Evolutionary conservation across 2,797 vertebrate genomes (phyloP), one percentile per base, ranked within the genome.

Genomic region (Gadopsis bispinosus): DNA sequence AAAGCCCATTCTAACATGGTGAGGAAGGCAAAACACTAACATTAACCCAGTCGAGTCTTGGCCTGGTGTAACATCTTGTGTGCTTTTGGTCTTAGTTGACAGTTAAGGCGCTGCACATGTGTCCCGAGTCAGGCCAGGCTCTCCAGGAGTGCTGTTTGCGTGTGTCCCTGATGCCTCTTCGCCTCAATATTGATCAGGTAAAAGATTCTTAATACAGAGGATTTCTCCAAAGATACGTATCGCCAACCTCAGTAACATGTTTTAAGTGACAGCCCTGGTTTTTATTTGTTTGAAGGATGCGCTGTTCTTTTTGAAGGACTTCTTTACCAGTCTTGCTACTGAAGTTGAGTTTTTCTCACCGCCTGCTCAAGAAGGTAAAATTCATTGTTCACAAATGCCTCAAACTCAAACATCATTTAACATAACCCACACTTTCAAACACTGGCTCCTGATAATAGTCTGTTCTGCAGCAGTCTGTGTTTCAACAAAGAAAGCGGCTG

Each of bases 1-100:
- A 99, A 99, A 94, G 97, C 98, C 0, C 98, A 98, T 90, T 99
- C 98, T 58, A 99, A 98, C 91, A 99, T 99, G 98, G 98, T 99
- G 86, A 91, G 86, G 7, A 50, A 31, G 29, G 17, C 45, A 19
- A 7, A 31, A 33, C 2, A 16, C n/a, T 58, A 26, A 50, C 5
- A 56, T 58, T 22, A 14, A 59, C 7, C 5, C 4, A 4, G 13
- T 58, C 0, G 48, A 12, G 43, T 41, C 9, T 51, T 22, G 19
- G 2, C 9, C 8, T 35, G 19, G 7, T 56, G 26, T 83, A 67
- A 83, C 47, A 4, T 56, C 0, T 47, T 51, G 2, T 72, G 19
- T 62, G 22, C 62, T 77, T 66, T 82, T 66, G 84, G 39, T 81
- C 79, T 55, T 73, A 99, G 98, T 77, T 99, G 89, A 98, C 97